These are phyloP conservation scores for Stichodactyla helianthus DNA, from an alignment of 64 coral and sea anemone genomes.

Conservation along the genomic window DNA sequence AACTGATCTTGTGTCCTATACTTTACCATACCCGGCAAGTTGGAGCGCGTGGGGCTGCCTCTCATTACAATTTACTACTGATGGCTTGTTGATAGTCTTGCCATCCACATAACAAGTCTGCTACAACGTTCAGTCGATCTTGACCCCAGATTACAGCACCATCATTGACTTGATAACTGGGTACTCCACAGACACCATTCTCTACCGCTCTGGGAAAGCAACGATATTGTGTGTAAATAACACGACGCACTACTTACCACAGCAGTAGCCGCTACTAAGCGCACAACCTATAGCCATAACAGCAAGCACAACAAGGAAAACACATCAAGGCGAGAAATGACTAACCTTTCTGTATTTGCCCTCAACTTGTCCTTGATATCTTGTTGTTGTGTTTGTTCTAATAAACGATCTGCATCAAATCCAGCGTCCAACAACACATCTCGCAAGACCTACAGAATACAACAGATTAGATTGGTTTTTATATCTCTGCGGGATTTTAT, in stretches of 20 bases:
- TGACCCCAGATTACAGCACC: conserved; percentile 89
- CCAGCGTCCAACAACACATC: conserved; percentile 35
- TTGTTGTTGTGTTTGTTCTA: conserved; percentile 31
- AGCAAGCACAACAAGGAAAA: background rate
- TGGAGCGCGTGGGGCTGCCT: background rate
- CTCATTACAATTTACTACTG: background rate
- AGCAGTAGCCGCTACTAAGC: background rate
- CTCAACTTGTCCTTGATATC: conserved; percentile 41
- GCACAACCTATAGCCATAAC: background rate
- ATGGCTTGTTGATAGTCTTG: conserved; percentile 32
- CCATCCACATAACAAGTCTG: conserved; percentile 90
- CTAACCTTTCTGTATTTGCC: conserved; percentile 49
- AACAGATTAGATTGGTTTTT: background rate
- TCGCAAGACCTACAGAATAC: conserved; percentile 14
- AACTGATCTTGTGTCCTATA: too few relatives aligned
- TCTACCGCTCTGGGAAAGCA: conserved; percentile 63
- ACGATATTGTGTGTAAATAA: background rate
- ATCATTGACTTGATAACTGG: conserved; percentile 95
- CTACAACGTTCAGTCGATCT: conserved; percentile 86
- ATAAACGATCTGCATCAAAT: conserved; percentile 30
- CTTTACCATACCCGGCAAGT: background rate
- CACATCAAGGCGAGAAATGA: background rate
- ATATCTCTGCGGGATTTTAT: too few relatives aligned
- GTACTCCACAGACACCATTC: conserved; percentile 79
- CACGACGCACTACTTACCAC: too few relatives aligned